Conservation (phyloP, 2,113 vertebrate genomes). For the Pseudorectes ferrugineus region DNA sequence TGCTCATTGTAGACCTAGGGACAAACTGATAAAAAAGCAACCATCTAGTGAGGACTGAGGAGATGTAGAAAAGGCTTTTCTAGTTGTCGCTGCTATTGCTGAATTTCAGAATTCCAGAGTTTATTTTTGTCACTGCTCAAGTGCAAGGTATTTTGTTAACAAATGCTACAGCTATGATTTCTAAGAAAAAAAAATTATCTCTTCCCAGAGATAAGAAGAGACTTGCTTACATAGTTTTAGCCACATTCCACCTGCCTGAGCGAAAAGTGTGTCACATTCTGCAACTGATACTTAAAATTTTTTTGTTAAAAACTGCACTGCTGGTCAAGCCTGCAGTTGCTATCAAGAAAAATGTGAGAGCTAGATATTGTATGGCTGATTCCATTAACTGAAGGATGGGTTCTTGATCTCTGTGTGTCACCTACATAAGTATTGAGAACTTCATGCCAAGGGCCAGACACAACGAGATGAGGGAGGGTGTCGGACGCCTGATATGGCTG, state of each 20-base stretch:
- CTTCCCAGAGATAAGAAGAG: not conserved
- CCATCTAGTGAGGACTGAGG: not conserved
- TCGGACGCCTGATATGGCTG: not conserved
- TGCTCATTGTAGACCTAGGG: not conserved
- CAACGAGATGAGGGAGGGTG: rapidly evolving
- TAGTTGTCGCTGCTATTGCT: not conserved
- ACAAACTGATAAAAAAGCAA: not conserved
- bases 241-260: not conserved
- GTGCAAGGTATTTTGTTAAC: not conserved
- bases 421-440: not conserved
- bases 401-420: not conserved
- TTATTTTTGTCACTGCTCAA: not conserved
- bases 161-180: not conserved
- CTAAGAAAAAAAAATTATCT: not conserved
- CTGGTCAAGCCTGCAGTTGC: not conserved
- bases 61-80: not conserved
- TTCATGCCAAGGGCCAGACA: not conserved
- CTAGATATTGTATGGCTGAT: not conserved
- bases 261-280: not conserved
- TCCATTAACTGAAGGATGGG: not conserved
- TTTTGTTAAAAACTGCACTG: not conserved
- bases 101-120: not conserved
- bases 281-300: not conserved
- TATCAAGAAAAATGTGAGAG: not conserved
- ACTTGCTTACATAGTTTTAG: not conserved